Evolutionary conservation across 2,797 vertebrate genomes (phyloP).

Genomic region (Alfaro cultratus): DNA sequence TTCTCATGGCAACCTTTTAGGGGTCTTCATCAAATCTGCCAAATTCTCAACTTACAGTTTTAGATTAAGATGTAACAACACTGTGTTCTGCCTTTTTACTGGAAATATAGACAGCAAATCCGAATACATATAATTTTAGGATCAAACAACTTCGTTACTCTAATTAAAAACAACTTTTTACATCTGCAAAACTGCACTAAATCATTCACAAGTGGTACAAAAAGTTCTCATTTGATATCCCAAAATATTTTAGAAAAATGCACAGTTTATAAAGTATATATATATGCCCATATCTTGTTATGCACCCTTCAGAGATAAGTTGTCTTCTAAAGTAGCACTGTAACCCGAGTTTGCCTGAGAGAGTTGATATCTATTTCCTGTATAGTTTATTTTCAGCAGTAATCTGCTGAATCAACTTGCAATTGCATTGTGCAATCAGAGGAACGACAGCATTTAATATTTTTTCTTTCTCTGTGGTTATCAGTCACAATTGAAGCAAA

Average conservation of each 20-base stretch:
- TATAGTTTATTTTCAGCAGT: slow-evolving; percentile 61
- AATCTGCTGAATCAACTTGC: slow-evolving; percentile 57
- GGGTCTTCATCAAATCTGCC: slow-evolving; percentile 55
- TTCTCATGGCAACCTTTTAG: slow-evolving; percentile 56
- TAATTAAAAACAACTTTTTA: slow-evolving; percentile 42
- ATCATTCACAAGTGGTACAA: slow-evolving; percentile 63
- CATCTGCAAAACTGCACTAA: slow-evolving; percentile 55
- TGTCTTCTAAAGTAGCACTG: slow-evolving; percentile 61
- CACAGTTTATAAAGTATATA: slow-evolving; percentile 32
- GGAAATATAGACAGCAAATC: slow-evolving; percentile 27
- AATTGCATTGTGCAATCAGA: slow-evolving; percentile 73
- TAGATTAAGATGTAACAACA: slow-evolving; percentile 19
- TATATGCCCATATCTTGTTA: slow-evolving; percentile 42
- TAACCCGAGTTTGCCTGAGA: slow-evolving; percentile 48
- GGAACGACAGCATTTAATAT: slow-evolving; percentile 48
- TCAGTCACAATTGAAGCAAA: slow-evolving; percentile 30
- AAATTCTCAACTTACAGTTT: slow-evolving; percentile 53
- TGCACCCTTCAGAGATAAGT: slow-evolving; percentile 69
- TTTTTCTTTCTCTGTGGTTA: slow-evolving; percentile 47
- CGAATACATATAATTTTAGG: slow-evolving; percentile 17
- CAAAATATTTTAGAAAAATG: slow-evolving; percentile 43
- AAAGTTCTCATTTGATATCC: slow-evolving; percentile 48
- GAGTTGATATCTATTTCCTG: slow-evolving; percentile 52
- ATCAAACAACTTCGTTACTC: slow-evolving; percentile 35
- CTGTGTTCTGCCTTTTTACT: slow-evolving; percentile 49